A percentile compares a stretch with the other conserved stretches of the same genome.
These are phyloP conservation scores for Ischnura elegans DNA, from an alignment of 2,888 invertebrate genomes.

Conservation along the genomic window DNA sequence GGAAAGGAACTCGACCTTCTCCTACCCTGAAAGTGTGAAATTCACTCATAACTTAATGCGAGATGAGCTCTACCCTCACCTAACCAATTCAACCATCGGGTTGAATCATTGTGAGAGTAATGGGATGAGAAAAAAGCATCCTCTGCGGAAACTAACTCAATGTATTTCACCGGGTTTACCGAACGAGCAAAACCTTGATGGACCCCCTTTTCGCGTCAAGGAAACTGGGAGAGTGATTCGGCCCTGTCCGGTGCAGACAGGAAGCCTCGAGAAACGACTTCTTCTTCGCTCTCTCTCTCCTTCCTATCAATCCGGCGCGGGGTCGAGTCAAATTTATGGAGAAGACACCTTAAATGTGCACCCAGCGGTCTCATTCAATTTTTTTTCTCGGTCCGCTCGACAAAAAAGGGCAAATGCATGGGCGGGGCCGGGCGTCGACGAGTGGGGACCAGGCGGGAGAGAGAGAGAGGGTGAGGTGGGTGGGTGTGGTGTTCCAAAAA, in stretches of 20 bases:
- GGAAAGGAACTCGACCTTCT: too few relatives aligned
- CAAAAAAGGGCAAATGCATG: constrained; percentile 27
- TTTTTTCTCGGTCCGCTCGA: neutral
- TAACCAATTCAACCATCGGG: too few relatives aligned
- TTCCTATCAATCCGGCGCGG: neutral
- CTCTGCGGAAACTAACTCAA: neutral
- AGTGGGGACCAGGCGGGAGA: neutral
- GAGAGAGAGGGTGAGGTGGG: neutral
- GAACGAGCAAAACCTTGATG: constrained; percentile 32
- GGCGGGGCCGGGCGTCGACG: constrained; percentile 3
- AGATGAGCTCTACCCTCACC: too few relatives aligned
- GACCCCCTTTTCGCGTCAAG: neutral
- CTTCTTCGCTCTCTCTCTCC: neutral
- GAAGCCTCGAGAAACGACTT: neutral
- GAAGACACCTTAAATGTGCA: constrained; percentile 35
- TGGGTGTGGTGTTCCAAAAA: neutral
- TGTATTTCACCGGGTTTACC: neutral
- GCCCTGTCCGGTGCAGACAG: constrained; percentile 18
- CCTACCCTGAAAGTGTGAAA: too few relatives aligned
- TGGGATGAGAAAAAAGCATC: neutral
- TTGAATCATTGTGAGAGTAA: too few relatives aligned
- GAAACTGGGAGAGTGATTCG: constrained; percentile 20
- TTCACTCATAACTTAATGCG: too few relatives aligned
- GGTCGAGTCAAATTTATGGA: constrained; percentile 30
- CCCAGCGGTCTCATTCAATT: constrained; percentile 15